Conservation (phyloP, 2,113 vertebrate genomes). For the Panurus biarmicus region DNA sequence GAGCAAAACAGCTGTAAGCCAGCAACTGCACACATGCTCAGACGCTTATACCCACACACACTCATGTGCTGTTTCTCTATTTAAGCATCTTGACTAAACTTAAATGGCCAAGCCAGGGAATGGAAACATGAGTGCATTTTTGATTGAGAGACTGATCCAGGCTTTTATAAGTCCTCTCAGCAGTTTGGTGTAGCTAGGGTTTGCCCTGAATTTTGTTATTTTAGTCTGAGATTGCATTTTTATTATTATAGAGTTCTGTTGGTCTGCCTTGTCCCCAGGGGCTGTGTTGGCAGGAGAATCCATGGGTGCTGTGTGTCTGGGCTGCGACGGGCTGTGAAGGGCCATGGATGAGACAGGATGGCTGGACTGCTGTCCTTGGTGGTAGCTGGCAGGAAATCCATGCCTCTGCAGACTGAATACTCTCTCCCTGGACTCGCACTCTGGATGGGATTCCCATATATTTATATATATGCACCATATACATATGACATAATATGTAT, state of each 20-base stretch:
- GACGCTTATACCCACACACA: background rate
- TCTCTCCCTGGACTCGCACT: background rate
- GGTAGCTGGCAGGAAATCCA: background rate
- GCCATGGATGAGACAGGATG: background rate
- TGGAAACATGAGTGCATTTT: background rate
- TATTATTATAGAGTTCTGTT: background rate
- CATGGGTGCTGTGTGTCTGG: background rate
- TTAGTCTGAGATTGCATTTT: background rate
- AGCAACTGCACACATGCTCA: background rate
- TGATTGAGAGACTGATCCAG: background rate
- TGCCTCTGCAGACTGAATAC: background rate
- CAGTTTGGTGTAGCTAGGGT: background rate
- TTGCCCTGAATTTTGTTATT: background rate
- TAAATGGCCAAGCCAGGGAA: background rate
- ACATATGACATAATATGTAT: background rate
- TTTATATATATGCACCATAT: background rate
- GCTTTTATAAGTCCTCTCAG: background rate
- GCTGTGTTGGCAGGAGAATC: background rate
- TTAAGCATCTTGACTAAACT: background rate
- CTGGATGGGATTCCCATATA: background rate
- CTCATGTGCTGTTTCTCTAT: background rate
- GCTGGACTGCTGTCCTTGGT: background rate
- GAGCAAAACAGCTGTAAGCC: background rate
- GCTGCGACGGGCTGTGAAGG: background rate
- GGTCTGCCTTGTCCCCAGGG: slow-evolving; percentile 31